A percentile compares a stretch with the other conserved stretches of the same genome.
Conservation (phyloP, 1,140 invertebrate species). For the Pseudomyrmex flavicornis region DNA sequence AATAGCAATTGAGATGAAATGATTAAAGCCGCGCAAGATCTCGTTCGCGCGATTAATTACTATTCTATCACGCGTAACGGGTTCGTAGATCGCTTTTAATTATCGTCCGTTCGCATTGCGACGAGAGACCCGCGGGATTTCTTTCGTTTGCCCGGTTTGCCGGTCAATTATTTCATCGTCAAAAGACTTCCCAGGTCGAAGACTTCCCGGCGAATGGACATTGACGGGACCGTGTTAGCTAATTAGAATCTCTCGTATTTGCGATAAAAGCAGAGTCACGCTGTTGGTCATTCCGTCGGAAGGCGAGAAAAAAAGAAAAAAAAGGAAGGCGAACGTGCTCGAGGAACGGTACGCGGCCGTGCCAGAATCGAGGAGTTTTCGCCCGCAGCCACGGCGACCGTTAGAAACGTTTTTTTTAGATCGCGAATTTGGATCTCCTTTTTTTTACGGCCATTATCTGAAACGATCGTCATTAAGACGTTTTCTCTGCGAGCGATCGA, state of each 20-base stretch:
- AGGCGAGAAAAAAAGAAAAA: slow-evolving; percentile 14
- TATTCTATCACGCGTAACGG: slow-evolving; percentile 27
- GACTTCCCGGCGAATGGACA: slow-evolving; percentile 36
- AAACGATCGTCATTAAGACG: slow-evolving; percentile 65
- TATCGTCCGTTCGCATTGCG: neutral
- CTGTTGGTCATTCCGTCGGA: slow-evolving; percentile 25
- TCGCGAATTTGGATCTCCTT: slow-evolving; percentile 56
- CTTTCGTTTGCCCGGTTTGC: slow-evolving; percentile 17
- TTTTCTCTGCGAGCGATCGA: slow-evolving; percentile 21
- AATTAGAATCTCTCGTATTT: slow-evolving; percentile 40
- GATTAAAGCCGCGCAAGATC: neutral
- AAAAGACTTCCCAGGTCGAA: neutral
- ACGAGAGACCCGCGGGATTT: neutral
- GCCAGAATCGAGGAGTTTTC: slow-evolving; percentile 29
- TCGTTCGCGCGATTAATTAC: neutral
- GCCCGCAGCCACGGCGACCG: slow-evolving; percentile 62
- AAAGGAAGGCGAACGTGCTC: neutral
- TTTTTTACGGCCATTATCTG: slow-evolving; percentile 43
- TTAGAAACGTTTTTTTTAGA: slow-evolving; percentile 58
- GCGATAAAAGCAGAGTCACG: slow-evolving; percentile 39
- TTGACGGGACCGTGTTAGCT: slow-evolving; percentile 15
- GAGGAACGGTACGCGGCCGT: slow-evolving; percentile 19
- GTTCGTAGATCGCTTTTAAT: slow-evolving; percentile 34
- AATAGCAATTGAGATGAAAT: neutral
- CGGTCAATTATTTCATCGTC: slow-evolving; percentile 40